These are phyloP conservation scores for Limnephilus lunatus DNA, from an alignment of 2,888 invertebrate species.

Conservation along the genomic window DNA sequence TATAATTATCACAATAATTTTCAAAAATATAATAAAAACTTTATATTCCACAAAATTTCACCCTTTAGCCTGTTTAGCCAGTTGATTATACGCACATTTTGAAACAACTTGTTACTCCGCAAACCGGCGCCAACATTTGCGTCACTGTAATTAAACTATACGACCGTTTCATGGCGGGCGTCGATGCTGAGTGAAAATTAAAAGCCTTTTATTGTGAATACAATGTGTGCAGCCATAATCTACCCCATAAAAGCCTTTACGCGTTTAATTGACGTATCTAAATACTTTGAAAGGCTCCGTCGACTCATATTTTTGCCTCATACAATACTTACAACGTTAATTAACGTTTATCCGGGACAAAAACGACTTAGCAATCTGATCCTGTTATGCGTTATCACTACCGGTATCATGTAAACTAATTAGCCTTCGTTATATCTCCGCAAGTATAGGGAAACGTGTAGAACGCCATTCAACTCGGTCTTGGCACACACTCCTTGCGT, in stretches of 20 bases:
- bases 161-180: conserved; percentile 22
- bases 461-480: background rate
- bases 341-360: background rate
- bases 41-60: background rate
- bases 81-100: background rate
- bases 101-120: conserved; percentile 16
- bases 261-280: conserved; percentile 12
- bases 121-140: conserved; percentile 22
- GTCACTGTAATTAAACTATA: conserved; percentile 34
- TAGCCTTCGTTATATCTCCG: background rate
- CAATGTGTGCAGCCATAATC: conserved; percentile 23
- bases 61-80: background rate
- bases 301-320: background rate
- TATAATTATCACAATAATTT: background rate
- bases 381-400: background rate
- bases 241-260: background rate
- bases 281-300: background rate
- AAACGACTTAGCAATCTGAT: background rate
- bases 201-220: conserved; percentile 27
- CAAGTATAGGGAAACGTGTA: background rate
- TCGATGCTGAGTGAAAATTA: conserved; percentile 40
- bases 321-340: background rate
- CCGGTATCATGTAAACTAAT: background rate
- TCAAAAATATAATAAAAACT: background rate
- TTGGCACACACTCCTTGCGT: background rate